Evolutionary conservation across 2,888 invertebrate species (phyloP).

Genomic region (Dryobotodes eremita): DNA sequence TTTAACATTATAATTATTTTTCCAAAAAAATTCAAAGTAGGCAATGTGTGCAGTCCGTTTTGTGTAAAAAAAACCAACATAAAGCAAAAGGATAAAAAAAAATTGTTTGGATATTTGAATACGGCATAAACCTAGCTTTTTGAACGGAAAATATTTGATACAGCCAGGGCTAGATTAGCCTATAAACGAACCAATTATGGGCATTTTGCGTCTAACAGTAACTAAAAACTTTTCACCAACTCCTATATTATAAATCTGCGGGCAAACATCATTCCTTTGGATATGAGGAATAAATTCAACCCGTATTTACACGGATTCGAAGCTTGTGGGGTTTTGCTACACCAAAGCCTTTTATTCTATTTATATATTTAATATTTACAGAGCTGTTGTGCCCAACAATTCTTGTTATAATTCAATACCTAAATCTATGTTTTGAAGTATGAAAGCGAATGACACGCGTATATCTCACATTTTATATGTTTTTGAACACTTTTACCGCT

Average conservation of each 20-base stretch:
- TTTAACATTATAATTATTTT: neutral
- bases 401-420: too few relatives aligned
- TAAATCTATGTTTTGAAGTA: too few relatives aligned
- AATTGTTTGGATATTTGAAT: neutral
- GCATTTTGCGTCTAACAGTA: neutral
- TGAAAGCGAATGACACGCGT: too few relatives aligned
- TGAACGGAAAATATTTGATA: too few relatives aligned
- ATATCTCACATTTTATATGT: too few relatives aligned
- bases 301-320: conserved; percentile 47
- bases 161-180: neutral
- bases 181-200: neutral
- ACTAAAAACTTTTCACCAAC: conserved; percentile 7
- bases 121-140: neutral
- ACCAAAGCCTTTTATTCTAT: too few relatives aligned
- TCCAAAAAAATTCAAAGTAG: neutral
- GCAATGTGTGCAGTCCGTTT: neutral
- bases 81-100: too few relatives aligned
- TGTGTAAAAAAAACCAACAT: neutral
- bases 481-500: too few relatives aligned
- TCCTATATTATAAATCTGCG: conserved; percentile 17
- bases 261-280: conserved; percentile 44
- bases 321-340: neutral
- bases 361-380: too few relatives aligned
- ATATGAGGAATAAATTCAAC: conserved; percentile 45
- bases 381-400: too few relatives aligned